These are phyloP conservation scores for Molorchus minor DNA, from an alignment of 2,888 invertebrate genomes.

Conservation along the genomic window DNA sequence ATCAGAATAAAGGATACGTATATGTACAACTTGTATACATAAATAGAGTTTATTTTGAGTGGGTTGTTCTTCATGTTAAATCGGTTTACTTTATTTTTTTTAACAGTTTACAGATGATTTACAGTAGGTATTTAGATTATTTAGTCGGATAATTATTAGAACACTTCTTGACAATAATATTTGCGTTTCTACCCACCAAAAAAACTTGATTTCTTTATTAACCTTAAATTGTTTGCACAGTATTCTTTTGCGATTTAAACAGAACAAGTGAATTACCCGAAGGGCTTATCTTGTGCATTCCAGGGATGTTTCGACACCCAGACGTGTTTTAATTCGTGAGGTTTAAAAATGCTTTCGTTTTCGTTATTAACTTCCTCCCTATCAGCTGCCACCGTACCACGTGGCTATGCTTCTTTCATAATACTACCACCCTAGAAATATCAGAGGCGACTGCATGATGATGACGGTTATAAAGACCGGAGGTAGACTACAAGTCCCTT, in stretches of 20 bases:
- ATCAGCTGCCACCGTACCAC: slow-evolving; percentile 31
- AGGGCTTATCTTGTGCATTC: slow-evolving; percentile 9
- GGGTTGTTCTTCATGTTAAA: no score
- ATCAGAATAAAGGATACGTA: no score
- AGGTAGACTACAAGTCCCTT: slow-evolving; percentile 9
- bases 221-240: neutral
- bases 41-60: no score
- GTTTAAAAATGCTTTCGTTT: slow-evolving; percentile 9
- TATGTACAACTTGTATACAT: no score
- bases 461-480: slow-evolving; percentile 24
- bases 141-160: no score
- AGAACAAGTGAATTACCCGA: neutral
- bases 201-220: neutral
- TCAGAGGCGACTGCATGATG: slow-evolving; percentile 4
- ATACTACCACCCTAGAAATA: slow-evolving; percentile 9
- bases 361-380: slow-evolving; percentile 26
- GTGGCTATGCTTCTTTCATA: slow-evolving; percentile 10
- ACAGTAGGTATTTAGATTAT: no score
- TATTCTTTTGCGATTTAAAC: neutral
- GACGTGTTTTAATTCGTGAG: slow-evolving; percentile 8
- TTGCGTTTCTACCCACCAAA: neutral
- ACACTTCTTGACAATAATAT: neutral
- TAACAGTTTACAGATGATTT: no score
- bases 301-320: slow-evolving; percentile 23
- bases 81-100: no score